phyloP scores from a whole-genome alignment of 2,797 vertebrate genomes.

The Syngnathus rostellatus region DNA sequence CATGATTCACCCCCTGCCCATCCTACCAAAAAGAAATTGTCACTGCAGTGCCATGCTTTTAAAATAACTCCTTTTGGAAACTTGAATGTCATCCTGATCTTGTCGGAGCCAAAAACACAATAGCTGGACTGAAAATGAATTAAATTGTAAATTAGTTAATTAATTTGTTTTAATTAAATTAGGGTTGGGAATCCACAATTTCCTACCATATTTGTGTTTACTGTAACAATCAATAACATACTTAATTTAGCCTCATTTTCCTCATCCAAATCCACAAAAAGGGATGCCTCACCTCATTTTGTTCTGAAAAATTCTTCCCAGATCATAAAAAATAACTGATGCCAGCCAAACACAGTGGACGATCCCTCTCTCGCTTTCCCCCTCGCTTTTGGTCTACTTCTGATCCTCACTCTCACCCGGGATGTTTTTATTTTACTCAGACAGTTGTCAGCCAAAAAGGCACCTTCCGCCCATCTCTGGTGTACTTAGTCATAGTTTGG shows the following conservation, averaged over 20 bases:
- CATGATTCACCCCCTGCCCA: neutral
- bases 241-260: neutral
- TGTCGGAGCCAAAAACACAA: neutral
- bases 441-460: neutral
- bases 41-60: neutral
- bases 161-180: neutral
- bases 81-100: neutral
- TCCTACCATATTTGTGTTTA: neutral
- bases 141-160: neutral
- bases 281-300: neutral
- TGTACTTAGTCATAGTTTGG: neutral
- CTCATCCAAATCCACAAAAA: neutral
- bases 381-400: neutral
- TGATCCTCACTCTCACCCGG: neutral
- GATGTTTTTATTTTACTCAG: neutral
- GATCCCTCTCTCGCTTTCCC: neutral
- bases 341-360: neutral
- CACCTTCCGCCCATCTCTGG: neutral
- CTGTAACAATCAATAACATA: neutral
- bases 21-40: neutral
- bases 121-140: neutral
- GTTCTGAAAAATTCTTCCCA: neutral
- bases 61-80: neutral
- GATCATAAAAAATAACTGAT: neutral
- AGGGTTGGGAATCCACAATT: neutral